These are phyloP conservation scores for Potamilus streckersoni DNA, from an alignment of 1,140 invertebrate genomes.

Conservation along the genomic window DNA sequence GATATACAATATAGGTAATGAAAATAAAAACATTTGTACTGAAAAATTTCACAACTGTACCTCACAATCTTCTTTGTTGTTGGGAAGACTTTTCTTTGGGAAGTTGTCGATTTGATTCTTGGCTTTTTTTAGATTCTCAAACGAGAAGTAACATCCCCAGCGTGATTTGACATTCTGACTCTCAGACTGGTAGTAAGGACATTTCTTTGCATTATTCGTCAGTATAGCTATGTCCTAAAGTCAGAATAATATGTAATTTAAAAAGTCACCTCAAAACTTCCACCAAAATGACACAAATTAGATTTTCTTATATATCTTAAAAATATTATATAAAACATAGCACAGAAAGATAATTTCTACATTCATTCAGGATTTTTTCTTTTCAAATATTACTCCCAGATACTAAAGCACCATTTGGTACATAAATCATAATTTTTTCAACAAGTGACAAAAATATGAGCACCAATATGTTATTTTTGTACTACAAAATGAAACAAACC, in stretches of 20 bases:
- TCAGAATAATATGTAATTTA: constrained; percentile 9
- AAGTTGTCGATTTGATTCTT: constrained; percentile 29
- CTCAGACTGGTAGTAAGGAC: constrained; percentile 56
- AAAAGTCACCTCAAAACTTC: not conserved
- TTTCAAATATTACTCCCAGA: no score
- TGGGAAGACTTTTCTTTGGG: constrained; percentile 51
- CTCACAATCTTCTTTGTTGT: constrained; percentile 62
- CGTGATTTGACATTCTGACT: constrained; percentile 65
- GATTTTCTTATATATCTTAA: no score
- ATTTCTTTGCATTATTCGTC: constrained; percentile 62
- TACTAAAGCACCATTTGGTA: no score
- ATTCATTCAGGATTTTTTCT: no score
- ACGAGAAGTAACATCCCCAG: constrained; percentile 54
- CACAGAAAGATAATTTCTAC: no score
- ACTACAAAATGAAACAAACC: no score
- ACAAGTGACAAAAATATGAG: no score
- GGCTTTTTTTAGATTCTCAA: constrained; percentile 22
- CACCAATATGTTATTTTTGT: no score
- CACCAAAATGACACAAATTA: no score
- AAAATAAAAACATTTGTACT: not conserved
- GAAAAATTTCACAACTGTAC: constrained; percentile 35
- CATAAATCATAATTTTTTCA: no score
- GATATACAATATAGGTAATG: no score
- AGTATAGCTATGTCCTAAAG: constrained; percentile 65
- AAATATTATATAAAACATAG: no score